phyloP scores from a whole-genome alignment of 2,888 invertebrate genomes.

The Ochlodes sylvanus region DNA sequence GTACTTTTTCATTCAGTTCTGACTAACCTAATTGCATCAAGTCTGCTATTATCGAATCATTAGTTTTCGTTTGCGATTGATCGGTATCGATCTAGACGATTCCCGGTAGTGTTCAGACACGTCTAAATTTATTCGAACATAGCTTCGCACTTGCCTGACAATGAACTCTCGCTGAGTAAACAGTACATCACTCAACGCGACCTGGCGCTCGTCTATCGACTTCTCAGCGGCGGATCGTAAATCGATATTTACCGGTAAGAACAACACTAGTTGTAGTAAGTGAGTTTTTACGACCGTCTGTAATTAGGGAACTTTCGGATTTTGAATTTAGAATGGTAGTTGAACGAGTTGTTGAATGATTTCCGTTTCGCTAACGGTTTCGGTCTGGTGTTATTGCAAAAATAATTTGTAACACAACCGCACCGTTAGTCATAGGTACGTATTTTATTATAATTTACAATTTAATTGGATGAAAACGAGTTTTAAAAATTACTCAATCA shows the following conservation, averaged over 20 bases:
- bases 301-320: slow-evolving; percentile 65
- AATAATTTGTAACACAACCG: slow-evolving; percentile 17
- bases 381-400: slow-evolving; percentile 22
- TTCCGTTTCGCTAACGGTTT: slow-evolving; percentile 33
- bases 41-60: slow-evolving; percentile 44
- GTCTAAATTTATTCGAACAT: slow-evolving; percentile 77
- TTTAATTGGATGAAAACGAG: background rate
- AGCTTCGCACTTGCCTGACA: slow-evolving; percentile 78
- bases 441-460: background rate
- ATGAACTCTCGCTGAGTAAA: slow-evolving; percentile 80
- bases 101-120: slow-evolving; percentile 66
- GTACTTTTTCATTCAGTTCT: slow-evolving; percentile 25
- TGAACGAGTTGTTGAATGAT: slow-evolving; percentile 37
- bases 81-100: slow-evolving; percentile 54
- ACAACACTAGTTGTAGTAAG: slow-evolving; percentile 71
- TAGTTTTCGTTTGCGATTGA: slow-evolving; percentile 50
- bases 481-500: background rate
- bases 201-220: slow-evolving; percentile 75
- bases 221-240: slow-evolving; percentile 72
- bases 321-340: slow-evolving; percentile 47
- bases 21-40: slow-evolving; percentile 26
- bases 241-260: slow-evolving; percentile 67
- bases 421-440: slow-evolving; percentile 6
- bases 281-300: slow-evolving; percentile 68
- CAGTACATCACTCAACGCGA: slow-evolving; percentile 75